Percentiles rank a stretch among this genome's conserved stretches.
These are phyloP conservation scores for Mimumesa dahlbomi DNA, from an alignment of 2,888 invertebrate genomes.

Conservation along the genomic window DNA sequence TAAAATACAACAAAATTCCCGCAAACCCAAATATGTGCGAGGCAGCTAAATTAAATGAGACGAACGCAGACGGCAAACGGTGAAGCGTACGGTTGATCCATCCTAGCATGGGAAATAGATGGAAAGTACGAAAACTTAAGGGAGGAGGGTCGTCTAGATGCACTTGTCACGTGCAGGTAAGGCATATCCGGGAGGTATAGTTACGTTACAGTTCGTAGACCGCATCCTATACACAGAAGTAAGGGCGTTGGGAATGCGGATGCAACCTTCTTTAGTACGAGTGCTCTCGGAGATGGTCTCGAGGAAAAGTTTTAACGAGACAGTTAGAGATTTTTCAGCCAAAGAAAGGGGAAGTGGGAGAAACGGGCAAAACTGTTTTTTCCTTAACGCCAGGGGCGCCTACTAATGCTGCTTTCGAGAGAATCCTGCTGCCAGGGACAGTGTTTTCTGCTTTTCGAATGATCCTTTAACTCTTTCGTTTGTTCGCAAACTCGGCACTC, in stretches of 20 bases:
- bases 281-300: slow-evolving; percentile 53
- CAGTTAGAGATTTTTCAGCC: slow-evolving; percentile 65
- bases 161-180: slow-evolving; percentile 48
- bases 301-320: slow-evolving; percentile 76
- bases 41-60: slow-evolving; percentile 7
- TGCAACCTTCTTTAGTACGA: slow-evolving; percentile 51
- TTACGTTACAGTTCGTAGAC: slow-evolving; percentile 18
- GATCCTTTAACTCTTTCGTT: slow-evolving; percentile 60
- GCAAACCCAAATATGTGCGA: too few relatives aligned
- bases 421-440: slow-evolving; percentile 26
- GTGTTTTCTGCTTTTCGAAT: slow-evolving; percentile 30
- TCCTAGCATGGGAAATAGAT: slow-evolving; percentile 1
- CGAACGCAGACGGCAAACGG: neutral
- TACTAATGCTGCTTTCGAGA: slow-evolving; percentile 37
- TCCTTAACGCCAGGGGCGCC: slow-evolving; percentile 39
- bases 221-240: slow-evolving; percentile 28
- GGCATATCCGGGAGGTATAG: slow-evolving; percentile 18
- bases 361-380: slow-evolving; percentile 41
- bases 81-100: neutral
- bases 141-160: slow-evolving; percentile 14
- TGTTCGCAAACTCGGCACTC: slow-evolving; percentile 42
- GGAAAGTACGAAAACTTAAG: slow-evolving; percentile 18
- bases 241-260: slow-evolving; percentile 34
- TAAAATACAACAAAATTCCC: too few relatives aligned
- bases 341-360: slow-evolving; percentile 24